Percentiles rank a stretch among this genome's conserved stretches.
Conservation (phyloP, 2,113 vertebrate species). For the Sarotherodon lohbergeri region DNA sequence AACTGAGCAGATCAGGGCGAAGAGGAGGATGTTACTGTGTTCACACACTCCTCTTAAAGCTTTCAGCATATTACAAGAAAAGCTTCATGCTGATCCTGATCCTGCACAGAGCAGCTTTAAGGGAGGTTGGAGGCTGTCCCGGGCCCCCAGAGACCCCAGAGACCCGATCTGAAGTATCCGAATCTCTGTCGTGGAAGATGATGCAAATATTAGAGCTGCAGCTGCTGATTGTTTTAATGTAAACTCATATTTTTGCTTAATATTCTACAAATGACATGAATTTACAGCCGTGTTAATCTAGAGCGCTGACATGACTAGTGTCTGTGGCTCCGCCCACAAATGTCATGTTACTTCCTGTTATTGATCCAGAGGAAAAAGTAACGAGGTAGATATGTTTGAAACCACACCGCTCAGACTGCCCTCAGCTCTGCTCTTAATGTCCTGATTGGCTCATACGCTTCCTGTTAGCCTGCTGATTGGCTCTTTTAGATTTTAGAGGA, state of each 20-base stretch:
- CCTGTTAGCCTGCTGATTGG: neutral
- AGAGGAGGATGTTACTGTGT: neutral
- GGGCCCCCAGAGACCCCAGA: too few relatives aligned
- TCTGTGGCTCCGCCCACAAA: too few relatives aligned
- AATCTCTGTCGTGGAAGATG: neutral
- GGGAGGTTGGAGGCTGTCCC: neutral
- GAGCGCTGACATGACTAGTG: too few relatives aligned
- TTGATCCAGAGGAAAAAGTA: too few relatives aligned
- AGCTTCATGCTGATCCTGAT: neutral
- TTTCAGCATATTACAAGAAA: neutral
- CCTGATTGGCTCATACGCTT: neutral
- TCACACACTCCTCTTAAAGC: neutral
- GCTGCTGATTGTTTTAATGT: neutral
- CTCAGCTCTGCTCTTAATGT: neutral
- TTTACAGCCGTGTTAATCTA: too few relatives aligned
- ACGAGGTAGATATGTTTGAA: too few relatives aligned
- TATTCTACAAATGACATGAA: neutral
- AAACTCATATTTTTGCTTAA: neutral
- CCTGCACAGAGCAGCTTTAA: neutral
- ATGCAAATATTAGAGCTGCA: neutral
- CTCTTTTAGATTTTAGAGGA: neutral
- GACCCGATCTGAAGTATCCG: too few relatives aligned
- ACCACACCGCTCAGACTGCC: too few relatives aligned
- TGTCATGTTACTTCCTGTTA: too few relatives aligned
- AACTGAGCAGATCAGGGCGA: conserved; percentile 29